Base-by-base conservation (phyloP, 2,797 vertebrate species). In the Uromys caudimaculatus region DNA sequence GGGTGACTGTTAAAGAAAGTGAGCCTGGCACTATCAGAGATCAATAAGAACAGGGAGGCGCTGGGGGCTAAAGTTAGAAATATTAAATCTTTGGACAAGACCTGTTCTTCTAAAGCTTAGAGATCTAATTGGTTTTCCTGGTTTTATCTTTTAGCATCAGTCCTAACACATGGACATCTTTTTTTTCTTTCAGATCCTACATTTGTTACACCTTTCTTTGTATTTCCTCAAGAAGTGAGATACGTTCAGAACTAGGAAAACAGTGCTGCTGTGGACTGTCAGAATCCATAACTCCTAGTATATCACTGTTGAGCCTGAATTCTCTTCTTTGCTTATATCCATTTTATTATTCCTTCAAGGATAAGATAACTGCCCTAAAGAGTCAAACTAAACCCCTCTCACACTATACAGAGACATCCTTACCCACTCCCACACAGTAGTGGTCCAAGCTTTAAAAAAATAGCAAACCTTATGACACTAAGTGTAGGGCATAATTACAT, bases 101-200 rank as follows among this genome's bases (percentile, higher is more conserved):
- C 87, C 86, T 91, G 95, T 96, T 96, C 87, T 94, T 97, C 91
- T 93, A 78, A 97, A 96, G 96, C 93, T 96, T 89, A 89, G 95
- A 87, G 95, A 91, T 94, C 95, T 96, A 97, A 98, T 97, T 97
- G 97, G 97, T 96, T 98, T 98, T 96, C 96, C 90, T 83, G 92
- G 93, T 91, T 97, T 97, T 97, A 90, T 96, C 95, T 95, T 92
- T 97, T 87, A 89, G 93, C 90, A 89, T 64, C 76, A 91, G 96
- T 89, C 93, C 95, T 93, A 92, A 83, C 95, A 96, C n/a, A 81
- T 3, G 5, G 71, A 95, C 81, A 79, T 77, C 71, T 71, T 79
- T 94, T 64, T 69, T 38, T 95, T 95, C 93, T 95, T 95, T 93
- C 91, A 95, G 93, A 95, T 96, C 96, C 64, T 44, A 89, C 84